Base-by-base conservation (phyloP, 2,888 invertebrate genomes). In the Heliconius charithonia region DNA sequence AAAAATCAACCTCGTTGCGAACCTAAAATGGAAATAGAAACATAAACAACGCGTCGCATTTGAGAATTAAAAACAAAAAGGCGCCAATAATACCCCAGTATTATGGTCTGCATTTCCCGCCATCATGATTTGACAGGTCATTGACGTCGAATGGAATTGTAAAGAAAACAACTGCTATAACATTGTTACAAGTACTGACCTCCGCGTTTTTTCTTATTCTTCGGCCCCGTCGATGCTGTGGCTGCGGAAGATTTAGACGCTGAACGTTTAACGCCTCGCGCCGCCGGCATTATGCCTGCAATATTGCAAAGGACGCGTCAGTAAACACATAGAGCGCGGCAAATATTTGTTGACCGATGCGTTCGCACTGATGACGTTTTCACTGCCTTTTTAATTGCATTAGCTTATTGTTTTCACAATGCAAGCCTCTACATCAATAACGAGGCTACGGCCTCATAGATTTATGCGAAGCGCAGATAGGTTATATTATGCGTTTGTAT, bases 401-500 rank as follows among this genome's bases (percentile, higher is more conserved):
- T 92, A 92, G 84, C 87, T 87, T 84, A 86, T 87, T 87, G 88
- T 87, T 87, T 89, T 87, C 87, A 90, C 89, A 88, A 88, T 83
- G 85, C 85, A 86, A 89, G 88, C 87, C 88, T 88, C 88, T 91
- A 90, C 90, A 91, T 88, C 90, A 89, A 90, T 82, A 79, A 81
- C 91, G 92, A 93, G 91, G 93, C 89, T 92, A 90, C 86, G 87
- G 87, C 90, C 88, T 90, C 89, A 90, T 88, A 91, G 91, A 92
- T 92, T 92, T 91, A 92, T 91, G 92, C 89, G 87, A 89, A 91
- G 87, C 89, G 89, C 87, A 90, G 87, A 91, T 92, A 94, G 95
- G 94, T 94, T 94, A 95, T 93, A 93, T 91, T 93, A 93, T 92
- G 93, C 93, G 90, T 93, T 93, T 92, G 88, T 94, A 93, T 92